Evolutionary conservation across 2,888 invertebrate species (phyloP).

Genomic region (Selenia dentaria): DNA sequence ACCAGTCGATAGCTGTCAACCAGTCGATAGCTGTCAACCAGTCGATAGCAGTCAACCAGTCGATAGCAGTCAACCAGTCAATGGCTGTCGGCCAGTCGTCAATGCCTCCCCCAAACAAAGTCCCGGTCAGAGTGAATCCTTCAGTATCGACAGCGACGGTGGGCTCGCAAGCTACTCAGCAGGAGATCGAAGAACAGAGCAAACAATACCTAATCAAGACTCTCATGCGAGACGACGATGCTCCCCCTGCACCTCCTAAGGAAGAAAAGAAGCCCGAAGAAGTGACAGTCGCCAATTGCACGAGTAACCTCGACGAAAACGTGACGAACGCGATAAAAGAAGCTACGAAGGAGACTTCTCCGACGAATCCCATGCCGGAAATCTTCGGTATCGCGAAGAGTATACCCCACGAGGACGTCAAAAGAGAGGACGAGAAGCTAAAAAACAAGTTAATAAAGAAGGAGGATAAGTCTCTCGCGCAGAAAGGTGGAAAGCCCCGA

Average conservation of each 20-base stretch:
- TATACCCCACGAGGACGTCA: constrained; percentile 56
- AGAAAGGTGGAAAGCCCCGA: constrained; percentile 71
- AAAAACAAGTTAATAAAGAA: constrained; percentile 47
- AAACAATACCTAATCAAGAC: constrained; percentile 95
- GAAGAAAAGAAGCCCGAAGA: constrained; percentile 84
- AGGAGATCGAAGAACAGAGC: constrained; percentile 87
- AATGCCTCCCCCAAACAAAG: constrained; percentile 69
- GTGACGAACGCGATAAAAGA: constrained; percentile 23
- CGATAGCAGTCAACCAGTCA: background rate
- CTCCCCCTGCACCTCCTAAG: constrained; percentile 89
- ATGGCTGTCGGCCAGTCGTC: constrained; percentile 33
- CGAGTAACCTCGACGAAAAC: constrained; percentile 44
- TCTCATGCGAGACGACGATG: constrained; percentile 93
- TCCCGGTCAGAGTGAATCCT: constrained; percentile 56
- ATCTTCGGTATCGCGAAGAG: constrained; percentile 83
- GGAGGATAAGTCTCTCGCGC: constrained; percentile 61
- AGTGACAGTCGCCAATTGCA: constrained; percentile 71
- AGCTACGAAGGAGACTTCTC: constrained; percentile 11
- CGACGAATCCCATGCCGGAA: constrained; percentile 63
- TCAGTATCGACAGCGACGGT: constrained; percentile 73
- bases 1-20: background rate
- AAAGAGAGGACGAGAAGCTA: constrained; percentile 60
- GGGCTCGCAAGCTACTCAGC: constrained; percentile 76
- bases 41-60: background rate
- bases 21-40: background rate